phyloP scores from a whole-genome alignment of 2,888 invertebrate species.

The Mallateleia sp. region DNA sequence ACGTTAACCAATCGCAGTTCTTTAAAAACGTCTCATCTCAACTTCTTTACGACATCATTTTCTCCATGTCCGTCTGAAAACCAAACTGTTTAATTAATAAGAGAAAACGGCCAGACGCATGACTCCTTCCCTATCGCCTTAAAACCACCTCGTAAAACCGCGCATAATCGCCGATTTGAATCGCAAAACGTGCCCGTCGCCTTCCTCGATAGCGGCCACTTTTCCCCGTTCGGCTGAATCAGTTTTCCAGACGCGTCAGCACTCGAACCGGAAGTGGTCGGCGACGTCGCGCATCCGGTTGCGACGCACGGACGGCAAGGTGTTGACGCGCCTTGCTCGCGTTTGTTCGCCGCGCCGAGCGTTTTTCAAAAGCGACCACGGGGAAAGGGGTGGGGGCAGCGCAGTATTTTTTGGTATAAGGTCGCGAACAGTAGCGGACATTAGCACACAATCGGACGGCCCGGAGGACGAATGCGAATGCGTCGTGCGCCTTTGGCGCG shows the following conservation, averaged over 20 bases:
- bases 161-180: too few species aligned
- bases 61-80: too few species aligned
- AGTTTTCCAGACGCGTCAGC: constrained; percentile 61
- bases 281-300: constrained; percentile 70
- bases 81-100: too few species aligned
- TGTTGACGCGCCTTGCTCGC: constrained; percentile 50
- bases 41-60: too few species aligned
- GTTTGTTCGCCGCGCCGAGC: constrained; percentile 62
- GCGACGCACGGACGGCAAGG: constrained; percentile 13
- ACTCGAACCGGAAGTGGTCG: constrained; percentile 55
- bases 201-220: neutral
- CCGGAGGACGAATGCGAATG: constrained; percentile 87
- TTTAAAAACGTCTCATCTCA: too few species aligned
- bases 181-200: too few species aligned
- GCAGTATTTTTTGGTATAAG: constrained; percentile 76
- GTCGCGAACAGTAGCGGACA: constrained; percentile 86
- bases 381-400: constrained; percentile 24
- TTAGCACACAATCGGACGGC: constrained; percentile 89
- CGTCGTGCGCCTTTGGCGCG: constrained; percentile 81
- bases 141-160: too few species aligned
- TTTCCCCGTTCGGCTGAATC: constrained; percentile 26
- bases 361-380: constrained; percentile 56
- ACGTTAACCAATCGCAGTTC: too few species aligned
- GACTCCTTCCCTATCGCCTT: too few species aligned
- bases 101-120: too few species aligned